A percentile compares a stretch with the other conserved stretches of the same genome.
Evolutionary conservation across 2,888 invertebrate genomes (phyloP).

Genomic region (Andrena bicolor): DNA sequence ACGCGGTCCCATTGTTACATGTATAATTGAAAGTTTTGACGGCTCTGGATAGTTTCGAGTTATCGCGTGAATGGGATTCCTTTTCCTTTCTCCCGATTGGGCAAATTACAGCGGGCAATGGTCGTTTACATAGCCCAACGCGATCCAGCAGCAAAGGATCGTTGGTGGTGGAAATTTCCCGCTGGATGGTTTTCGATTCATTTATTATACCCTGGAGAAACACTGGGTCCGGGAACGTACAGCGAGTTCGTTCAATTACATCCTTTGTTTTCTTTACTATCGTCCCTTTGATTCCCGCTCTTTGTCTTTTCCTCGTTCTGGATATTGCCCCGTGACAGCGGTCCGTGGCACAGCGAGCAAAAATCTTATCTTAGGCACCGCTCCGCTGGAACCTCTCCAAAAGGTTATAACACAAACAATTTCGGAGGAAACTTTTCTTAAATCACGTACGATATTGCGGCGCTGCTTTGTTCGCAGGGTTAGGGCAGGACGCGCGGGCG

Average conservation of each 20-base stretch:
- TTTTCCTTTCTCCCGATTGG: background rate
- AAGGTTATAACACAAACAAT: slow-evolving; percentile 68
- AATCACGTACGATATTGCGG: slow-evolving; percentile 73
- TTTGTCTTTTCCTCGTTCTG: slow-evolving; percentile 36
- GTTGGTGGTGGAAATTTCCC: background rate
- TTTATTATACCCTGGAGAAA: slow-evolving; percentile 23
- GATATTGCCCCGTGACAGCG: slow-evolving; percentile 68
- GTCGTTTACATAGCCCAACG: background rate
- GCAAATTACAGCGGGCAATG: background rate
- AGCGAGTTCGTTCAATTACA: slow-evolving; percentile 31
- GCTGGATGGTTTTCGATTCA: slow-evolving; percentile 8
- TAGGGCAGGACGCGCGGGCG: slow-evolving; percentile 6
- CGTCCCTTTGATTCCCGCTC: slow-evolving; percentile 52
- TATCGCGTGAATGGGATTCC: background rate
- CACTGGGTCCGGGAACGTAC: background rate
- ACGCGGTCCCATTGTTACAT: background rate
- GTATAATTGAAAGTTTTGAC: slow-evolving; percentile 2
- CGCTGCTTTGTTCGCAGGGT: slow-evolving; percentile 53
- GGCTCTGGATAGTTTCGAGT: background rate
- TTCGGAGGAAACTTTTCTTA: slow-evolving; percentile 70
- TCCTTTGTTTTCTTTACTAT: slow-evolving; percentile 40
- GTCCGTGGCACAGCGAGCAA: slow-evolving; percentile 48
- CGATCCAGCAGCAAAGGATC: background rate
- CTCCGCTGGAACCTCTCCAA: slow-evolving; percentile 67
- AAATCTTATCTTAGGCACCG: slow-evolving; percentile 69